These are phyloP conservation scores for Zophobas morio DNA, from an alignment of 1,140 invertebrate species.

Conservation along the genomic window DNA sequence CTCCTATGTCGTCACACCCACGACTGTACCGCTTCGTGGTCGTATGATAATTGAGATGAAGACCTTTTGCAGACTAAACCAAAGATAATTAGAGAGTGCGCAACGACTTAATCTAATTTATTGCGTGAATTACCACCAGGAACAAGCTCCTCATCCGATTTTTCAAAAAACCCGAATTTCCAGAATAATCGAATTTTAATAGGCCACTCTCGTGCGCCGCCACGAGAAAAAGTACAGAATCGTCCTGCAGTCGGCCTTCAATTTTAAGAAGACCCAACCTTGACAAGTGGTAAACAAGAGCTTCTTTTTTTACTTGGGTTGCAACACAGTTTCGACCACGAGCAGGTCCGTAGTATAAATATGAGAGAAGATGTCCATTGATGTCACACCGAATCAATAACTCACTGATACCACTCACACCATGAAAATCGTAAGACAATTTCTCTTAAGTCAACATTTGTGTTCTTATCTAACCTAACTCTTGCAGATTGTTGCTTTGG, in stretches of 20 bases:
- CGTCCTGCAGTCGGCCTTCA: constrained; percentile 24
- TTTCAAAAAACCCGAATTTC: neutral
- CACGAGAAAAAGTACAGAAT: neutral
- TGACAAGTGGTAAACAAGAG: constrained; percentile 36
- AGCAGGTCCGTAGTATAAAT: constrained; percentile 23
- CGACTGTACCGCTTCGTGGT: constrained; percentile 5
- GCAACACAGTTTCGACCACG: constrained; percentile 17
- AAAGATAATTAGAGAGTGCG: constrained; percentile 16
- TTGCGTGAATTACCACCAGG: neutral
- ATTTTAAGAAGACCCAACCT: constrained; percentile 28
- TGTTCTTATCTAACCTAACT: neutral
- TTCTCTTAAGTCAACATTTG: neutral
- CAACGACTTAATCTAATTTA: constrained; percentile 14
- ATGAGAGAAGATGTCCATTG: constrained; percentile 20
- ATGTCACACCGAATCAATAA: constrained; percentile 28
- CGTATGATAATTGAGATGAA: constrained; percentile 29
- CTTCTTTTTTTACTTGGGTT: constrained; percentile 30
- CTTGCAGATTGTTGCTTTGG: constrained; percentile 12
- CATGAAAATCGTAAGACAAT: constrained; percentile 9
- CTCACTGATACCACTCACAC: constrained; percentile 5
- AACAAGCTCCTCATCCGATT: neutral
- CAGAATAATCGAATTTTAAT: neutral
- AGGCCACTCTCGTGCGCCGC: neutral
- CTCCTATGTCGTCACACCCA: constrained; percentile 27
- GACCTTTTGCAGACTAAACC: constrained; percentile 16